Evolutionary conservation across 92 coral and sea anemone species (phyloP).

Genomic region (Meandrina meandrites): DNA sequence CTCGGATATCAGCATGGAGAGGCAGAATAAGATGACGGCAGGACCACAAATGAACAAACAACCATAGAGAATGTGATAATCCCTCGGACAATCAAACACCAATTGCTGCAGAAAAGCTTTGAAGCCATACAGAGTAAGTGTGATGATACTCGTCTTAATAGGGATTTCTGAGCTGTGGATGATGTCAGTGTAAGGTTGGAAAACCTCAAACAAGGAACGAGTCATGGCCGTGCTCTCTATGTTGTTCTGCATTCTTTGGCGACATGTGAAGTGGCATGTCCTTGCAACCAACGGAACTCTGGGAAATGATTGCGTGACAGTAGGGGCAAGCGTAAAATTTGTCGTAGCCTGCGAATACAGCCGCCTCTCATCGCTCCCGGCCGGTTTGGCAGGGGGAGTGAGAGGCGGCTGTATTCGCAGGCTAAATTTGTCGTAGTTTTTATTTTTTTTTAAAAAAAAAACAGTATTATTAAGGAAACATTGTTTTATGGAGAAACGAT

Average conservation of each 20-base stretch:
- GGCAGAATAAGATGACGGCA: slow-evolving; percentile 39
- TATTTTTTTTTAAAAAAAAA: too few species aligned
- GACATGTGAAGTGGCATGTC: not conserved
- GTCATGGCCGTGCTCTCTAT: not conserved
- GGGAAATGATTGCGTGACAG: not conserved
- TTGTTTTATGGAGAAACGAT: too few species aligned
- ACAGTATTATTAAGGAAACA: too few species aligned
- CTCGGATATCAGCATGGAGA: slow-evolving; percentile 47
- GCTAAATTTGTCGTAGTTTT: too few species aligned
- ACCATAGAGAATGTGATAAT: slow-evolving; percentile 43
- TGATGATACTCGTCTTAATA: slow-evolving; percentile 31
- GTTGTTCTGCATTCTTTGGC: not conserved
- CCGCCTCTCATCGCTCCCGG: slow-evolving; percentile 25
- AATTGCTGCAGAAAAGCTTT: slow-evolving; percentile 32
- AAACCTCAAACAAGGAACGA: slow-evolving; percentile 12
- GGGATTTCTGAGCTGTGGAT: slow-evolving; percentile 27
- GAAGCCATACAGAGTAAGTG: slow-evolving; percentile 39
- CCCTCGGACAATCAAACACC: slow-evolving; percentile 52
- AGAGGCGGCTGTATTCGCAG: slow-evolving; percentile 37
- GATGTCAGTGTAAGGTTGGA: slow-evolving; percentile 20
- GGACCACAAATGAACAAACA: slow-evolving; percentile 58
- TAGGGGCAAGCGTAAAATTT: not conserved
- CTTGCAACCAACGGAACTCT: not conserved
- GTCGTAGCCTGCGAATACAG: slow-evolving; percentile 29
- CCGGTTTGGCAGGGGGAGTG: too few species aligned